Base-by-base conservation (phyloP, 2,113 vertebrate species). In the Synodontis membranacea region DNA sequence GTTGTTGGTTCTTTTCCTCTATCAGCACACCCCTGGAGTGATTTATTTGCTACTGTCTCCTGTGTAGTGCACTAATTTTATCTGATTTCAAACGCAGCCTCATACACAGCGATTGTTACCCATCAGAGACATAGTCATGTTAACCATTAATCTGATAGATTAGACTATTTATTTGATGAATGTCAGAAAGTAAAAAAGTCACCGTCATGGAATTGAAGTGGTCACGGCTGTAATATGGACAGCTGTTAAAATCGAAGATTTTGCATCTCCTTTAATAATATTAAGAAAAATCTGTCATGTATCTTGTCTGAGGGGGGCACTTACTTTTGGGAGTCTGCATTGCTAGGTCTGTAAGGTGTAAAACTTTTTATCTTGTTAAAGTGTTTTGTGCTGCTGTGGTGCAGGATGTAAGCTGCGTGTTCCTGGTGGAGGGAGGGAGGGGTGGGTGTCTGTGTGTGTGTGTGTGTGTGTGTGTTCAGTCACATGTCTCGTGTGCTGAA, bases 401-500 rank as follows among this genome's bases (percentile, higher is more conserved):
- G 5, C 15, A 75, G 58, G 72, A 42, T 34, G 46, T 60, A 72
- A 31, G 46, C 76, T 56, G 5, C 1, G 15, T 64, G 31, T 66
- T 80, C 44, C 46, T 79, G 75, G 48, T 28, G 12, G 42, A 28
- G 25, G 17, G 12, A 58, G 14, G 44, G 28, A 23, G 28, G 74
- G 48, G 44, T 48, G 44, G 46, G 42, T 46, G 42, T 76, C 28
- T 34, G 56, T 80, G 56, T 46, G 28, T 58, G 68, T 60, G 39
- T 75, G n/a, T 48, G 48, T 80, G 46, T 91, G 84, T 25, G 72
- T 80, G 60, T 28, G 34, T 48, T 31, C 56, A 50, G 52, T 82
- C 86, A 86, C 68, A 75, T 86, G 80, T 50, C 52, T 82, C 15
- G 2, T 60, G 39, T 75, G 80, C 44, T 82, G 52, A 60, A 37